phyloP scores from a whole-genome alignment of 1,140 invertebrate species.

The Calliopsis andreniformis region DNA sequence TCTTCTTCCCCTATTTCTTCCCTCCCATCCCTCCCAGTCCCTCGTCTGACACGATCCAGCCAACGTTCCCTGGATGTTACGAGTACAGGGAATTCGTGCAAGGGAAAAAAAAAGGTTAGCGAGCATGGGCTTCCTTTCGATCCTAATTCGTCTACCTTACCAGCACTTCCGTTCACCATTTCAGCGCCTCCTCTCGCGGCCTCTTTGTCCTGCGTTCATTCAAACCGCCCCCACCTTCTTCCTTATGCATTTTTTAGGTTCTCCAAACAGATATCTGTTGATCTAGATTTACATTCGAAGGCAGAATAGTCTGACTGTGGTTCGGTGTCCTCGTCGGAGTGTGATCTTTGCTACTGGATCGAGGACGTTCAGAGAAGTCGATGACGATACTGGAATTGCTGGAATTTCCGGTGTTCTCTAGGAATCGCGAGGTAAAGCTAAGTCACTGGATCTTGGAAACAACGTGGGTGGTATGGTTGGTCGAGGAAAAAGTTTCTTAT shows the following conservation, averaged over 20 bases:
- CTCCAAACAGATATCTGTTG: no score
- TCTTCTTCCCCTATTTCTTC: constrained; percentile 35
- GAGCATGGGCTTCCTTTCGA: constrained; percentile 62
- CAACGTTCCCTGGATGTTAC: constrained; percentile 68
- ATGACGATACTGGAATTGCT: constrained; percentile 44
- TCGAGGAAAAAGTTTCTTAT: background rate
- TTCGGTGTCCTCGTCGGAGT: background rate
- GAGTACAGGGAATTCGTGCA: constrained; percentile 69
- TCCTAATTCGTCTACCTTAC: constrained; percentile 67
- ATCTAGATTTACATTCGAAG: no score
- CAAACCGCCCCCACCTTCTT: background rate
- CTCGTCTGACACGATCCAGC: constrained; percentile 60
- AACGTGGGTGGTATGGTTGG: constrained; percentile 9
- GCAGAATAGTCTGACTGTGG: no score
- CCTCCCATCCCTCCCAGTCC: constrained; percentile 37
- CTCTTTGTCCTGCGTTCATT: background rate
- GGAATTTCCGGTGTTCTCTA: constrained; percentile 60
- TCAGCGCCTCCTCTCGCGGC: constrained; percentile 27
- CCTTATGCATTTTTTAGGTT: background rate
- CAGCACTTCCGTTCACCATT: constrained; percentile 66
- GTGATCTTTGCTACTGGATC: constrained; percentile 8
- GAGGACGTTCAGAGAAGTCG: constrained; percentile 12
- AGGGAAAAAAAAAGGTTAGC: constrained; percentile 38
- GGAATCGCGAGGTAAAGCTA: constrained; percentile 5
- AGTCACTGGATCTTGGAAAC: constrained; percentile 4